phyloP scores from a whole-genome alignment of 2,888 invertebrate genomes.

The Rhagonycha lutea region DNA sequence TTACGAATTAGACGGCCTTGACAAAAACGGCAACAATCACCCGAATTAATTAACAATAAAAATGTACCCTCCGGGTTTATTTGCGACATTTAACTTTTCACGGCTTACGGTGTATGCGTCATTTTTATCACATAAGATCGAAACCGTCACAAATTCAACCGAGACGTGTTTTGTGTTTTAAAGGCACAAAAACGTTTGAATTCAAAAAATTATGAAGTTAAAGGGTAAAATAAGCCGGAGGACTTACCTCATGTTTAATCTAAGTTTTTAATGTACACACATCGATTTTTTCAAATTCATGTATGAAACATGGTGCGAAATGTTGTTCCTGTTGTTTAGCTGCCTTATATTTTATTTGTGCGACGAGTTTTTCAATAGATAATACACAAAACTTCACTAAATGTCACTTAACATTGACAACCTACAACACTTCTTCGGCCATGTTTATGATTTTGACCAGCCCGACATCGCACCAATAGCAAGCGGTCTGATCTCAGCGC shows the following conservation, averaged over 20 bases:
- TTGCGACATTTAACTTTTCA: background rate
- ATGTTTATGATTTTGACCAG: slow-evolving; percentile 47
- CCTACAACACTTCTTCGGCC: slow-evolving; percentile 35
- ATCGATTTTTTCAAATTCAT: slow-evolving; percentile 37
- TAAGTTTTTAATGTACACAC: slow-evolving; percentile 41
- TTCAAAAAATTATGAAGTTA: background rate
- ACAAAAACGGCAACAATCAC: slow-evolving; percentile 4
- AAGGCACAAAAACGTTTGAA: background rate
- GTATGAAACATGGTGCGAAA: slow-evolving; percentile 38
- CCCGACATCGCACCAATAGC: slow-evolving; percentile 41
- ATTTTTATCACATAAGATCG: background rate
- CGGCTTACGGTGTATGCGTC: background rate
- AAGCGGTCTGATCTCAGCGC: background rate
- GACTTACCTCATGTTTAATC: slow-evolving; percentile 44
- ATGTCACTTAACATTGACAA: slow-evolving; percentile 25
- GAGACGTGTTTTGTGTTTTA: background rate
- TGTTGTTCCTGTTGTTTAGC: background rate
- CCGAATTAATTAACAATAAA: background rate
- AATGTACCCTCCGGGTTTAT: background rate
- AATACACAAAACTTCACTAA: slow-evolving; percentile 21
- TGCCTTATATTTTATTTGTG: slow-evolving; percentile 2
- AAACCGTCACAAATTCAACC: background rate
- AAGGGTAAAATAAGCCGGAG: background rate
- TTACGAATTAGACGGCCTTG: background rate
- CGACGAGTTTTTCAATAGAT: slow-evolving; percentile 10